Conservation (phyloP, 2,797 vertebrate species). For the Melanotaenia parkinsoni region DNA sequence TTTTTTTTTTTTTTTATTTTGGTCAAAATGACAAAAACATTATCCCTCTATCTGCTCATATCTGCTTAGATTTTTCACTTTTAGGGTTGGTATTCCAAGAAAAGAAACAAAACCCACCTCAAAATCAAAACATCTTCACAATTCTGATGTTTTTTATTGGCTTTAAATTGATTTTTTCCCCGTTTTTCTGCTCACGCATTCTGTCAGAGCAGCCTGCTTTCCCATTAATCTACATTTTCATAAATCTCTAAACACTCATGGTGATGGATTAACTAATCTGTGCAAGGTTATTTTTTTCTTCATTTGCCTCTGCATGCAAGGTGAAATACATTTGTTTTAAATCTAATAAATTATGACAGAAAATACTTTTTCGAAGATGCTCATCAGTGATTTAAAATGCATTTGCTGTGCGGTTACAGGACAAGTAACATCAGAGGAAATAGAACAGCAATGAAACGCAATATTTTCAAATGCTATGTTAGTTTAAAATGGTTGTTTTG, state of each 20-base stretch:
- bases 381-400: background rate
- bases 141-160: background rate
- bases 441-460: background rate
- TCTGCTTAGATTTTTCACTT: background rate
- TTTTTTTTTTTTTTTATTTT: background rate
- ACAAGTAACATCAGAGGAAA: background rate
- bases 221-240: background rate
- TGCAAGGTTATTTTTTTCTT: background rate
- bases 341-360: background rate
- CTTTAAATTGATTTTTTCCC: background rate
- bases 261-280: slow-evolving; percentile 1
- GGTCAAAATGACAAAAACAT: background rate
- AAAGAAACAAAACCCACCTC: too few relatives aligned
- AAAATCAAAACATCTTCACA: background rate
- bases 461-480: background rate
- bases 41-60: background rate
- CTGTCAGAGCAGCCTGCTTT: background rate
- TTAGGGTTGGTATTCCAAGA: background rate
- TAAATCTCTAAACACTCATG: background rate
- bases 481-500: background rate
- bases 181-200: background rate
- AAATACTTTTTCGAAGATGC: background rate
- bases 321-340: background rate
- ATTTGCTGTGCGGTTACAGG: background rate
- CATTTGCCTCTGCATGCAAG: background rate